Conservation (phyloP, 2,113 vertebrate species). For the Cyphomyrus discorhynchus region DNA sequence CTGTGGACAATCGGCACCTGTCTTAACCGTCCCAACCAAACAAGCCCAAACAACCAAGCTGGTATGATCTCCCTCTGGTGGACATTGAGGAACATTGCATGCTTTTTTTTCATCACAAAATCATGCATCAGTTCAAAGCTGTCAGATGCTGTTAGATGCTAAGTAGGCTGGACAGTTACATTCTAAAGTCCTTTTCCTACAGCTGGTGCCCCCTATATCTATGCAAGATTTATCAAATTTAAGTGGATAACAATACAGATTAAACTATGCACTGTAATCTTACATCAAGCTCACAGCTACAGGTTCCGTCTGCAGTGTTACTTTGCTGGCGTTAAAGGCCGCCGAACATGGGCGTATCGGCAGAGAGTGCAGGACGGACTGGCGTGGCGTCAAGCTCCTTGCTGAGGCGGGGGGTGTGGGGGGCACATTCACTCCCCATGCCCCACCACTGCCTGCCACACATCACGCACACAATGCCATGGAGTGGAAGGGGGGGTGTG, state of each 20-base stretch:
- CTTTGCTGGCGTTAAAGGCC: not conserved
- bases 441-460: not conserved
- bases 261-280: not conserved
- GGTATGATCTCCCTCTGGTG: constrained; percentile 11
- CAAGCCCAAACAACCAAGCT: not conserved
- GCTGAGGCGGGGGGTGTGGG: not conserved
- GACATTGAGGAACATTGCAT: not conserved
- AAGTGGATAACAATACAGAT: not conserved
- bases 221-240: not conserved
- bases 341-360: not conserved
- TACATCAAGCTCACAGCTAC: not conserved
- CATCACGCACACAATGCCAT: not conserved
- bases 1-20: not conserved
- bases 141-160: not conserved
- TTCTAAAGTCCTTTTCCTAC: not conserved
- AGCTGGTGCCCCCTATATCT: not conserved
- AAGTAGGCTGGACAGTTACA: not conserved
- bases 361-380: not conserved
- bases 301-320: not conserved
- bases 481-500: not conserved
- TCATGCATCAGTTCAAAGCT: not conserved
- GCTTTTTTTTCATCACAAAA: not conserved
- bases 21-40: not conserved
- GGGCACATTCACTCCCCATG: too few relatives aligned
- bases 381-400: not conserved